A percentile compares a stretch with the other conserved stretches of the same genome.
Conservation (phyloP, 2,113 vertebrate genomes). For the Noturus placidus region DNA sequence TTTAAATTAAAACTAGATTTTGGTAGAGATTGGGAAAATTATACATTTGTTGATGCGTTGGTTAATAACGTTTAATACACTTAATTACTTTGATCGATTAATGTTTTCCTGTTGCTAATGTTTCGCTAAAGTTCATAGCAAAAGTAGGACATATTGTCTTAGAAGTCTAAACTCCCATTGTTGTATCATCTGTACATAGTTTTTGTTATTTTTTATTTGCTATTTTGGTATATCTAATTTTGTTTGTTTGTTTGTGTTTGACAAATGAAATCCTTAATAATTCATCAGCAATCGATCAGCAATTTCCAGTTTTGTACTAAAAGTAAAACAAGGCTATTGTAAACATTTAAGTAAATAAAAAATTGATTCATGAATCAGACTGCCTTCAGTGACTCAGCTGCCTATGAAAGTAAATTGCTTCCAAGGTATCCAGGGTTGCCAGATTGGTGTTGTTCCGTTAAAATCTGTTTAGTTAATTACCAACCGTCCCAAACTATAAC, state of each 20-base stretch:
- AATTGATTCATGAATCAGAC: neutral
- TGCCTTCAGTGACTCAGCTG: neutral
- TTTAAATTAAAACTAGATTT: neutral
- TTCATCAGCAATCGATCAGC: neutral
- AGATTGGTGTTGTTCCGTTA: neutral
- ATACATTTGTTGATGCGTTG: neutral
- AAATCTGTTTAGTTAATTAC: conserved; percentile 12
- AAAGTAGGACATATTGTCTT: neutral
- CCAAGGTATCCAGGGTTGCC: neutral
- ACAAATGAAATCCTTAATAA: neutral
- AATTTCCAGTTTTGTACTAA: neutral
- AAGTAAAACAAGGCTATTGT: neutral
- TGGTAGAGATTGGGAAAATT: neutral
- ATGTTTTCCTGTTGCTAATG: neutral
- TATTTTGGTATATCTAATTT: neutral
- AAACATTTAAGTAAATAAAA: neutral
- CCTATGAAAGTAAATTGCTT: neutral
- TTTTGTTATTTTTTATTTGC: neutral
- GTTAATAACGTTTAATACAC: neutral
- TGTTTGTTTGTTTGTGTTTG: neutral
- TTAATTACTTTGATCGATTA: neutral
- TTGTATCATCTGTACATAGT: neutral
- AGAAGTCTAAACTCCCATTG: neutral
- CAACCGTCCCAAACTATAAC: neutral
- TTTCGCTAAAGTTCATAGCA: neutral